A percentile compares a stretch with the other conserved stretches of the same genome.
Conservation (phyloP, 2,113 vertebrate genomes). For the Melanotaenia duboulayi region DNA sequence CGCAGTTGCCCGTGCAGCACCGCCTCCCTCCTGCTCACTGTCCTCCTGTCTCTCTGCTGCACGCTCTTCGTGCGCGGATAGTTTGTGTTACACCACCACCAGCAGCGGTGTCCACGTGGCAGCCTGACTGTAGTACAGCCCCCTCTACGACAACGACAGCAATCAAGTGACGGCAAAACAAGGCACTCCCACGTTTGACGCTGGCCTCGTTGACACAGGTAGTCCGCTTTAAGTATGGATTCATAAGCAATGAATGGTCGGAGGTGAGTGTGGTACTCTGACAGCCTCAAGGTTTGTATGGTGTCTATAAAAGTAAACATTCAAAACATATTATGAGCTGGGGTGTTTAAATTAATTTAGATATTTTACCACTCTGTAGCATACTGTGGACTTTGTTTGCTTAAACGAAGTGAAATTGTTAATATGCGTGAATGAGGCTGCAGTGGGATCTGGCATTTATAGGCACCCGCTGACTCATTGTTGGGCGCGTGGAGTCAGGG, state of each 20-base stretch:
- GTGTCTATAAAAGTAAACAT: neutral
- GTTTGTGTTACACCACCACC: constrained; percentile 68
- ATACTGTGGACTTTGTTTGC: neutral
- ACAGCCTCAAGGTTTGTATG: constrained; percentile 35
- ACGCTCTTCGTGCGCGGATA: constrained; percentile 45
- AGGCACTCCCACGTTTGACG: neutral
- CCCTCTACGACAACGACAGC: constrained; percentile 79
- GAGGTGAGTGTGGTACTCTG: constrained; percentile 35
- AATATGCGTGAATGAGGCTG: constrained; percentile 55
- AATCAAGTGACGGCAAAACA: constrained; percentile 86
- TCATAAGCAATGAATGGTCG: constrained; percentile 55
- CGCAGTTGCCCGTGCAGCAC: constrained; percentile 63
- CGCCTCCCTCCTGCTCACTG: constrained; percentile 53
- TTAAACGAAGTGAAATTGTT: constrained; percentile 38
- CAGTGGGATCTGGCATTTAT: constrained; percentile 62
- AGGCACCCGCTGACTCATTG: constrained; percentile 47
- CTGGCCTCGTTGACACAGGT: constrained; percentile 80
- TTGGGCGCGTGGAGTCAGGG: constrained; percentile 31
- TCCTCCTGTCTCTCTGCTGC: constrained; percentile 65
- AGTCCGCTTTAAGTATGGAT: constrained; percentile 57
- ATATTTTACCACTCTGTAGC: neutral
- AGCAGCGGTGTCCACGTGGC: constrained; percentile 81
- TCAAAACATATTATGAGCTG: neutral
- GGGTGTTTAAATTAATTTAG: neutral
- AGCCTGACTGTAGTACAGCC: constrained; percentile 75